Evolutionary conservation across 2,888 invertebrate species (phyloP), one percentile per base, ranked within the genome.

Genomic region (Erebia ligea): DNA sequence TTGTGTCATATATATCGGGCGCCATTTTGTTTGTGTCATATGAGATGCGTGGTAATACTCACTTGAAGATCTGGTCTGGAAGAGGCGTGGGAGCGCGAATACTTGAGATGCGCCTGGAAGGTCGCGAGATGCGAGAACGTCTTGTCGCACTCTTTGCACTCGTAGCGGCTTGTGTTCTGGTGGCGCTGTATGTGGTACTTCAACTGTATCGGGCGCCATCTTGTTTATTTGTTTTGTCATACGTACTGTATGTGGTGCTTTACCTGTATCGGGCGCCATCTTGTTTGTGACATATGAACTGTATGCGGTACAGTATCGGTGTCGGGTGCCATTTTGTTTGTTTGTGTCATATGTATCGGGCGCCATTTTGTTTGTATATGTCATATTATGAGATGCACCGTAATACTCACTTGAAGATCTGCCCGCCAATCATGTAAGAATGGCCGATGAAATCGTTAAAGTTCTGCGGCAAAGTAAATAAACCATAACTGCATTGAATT

Each of bases 1-100:
- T 25, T 25, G 25, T 25, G 25, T 25, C 3, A 25, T 25, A 25
- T 25, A 0, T 3, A 90, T 87, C 0, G 81, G 77, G 0, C 92
- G 84, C 92, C 87, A 89, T 82, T 25, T 25, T 25, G 1, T 10
- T 45, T 45, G 10, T 45, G 10, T 10, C 42, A 45, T 45, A 11
- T 11, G 1, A 11, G 10, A 10, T 9, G 42, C 42, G 9, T 42
- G 9, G 42, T 9, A 10, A 42, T 42, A 84, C 90, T 85, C n/a
- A 92, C 91, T 91, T 92, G 76, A 91, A 87, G 0, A 92, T 86
- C 13, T 85, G 84, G 0, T 91, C 92, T 0, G n/a, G n/a, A n/a
- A 25, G 25, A 25, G 25, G 25, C 25, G 3, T 25, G 25, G 2
- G 25, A 25, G 3, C 25, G 25, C 25, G 25, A 25, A 25, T 25